phyloP scores from a whole-genome alignment of 2,113 vertebrate species.

The Papio anubis region DNA sequence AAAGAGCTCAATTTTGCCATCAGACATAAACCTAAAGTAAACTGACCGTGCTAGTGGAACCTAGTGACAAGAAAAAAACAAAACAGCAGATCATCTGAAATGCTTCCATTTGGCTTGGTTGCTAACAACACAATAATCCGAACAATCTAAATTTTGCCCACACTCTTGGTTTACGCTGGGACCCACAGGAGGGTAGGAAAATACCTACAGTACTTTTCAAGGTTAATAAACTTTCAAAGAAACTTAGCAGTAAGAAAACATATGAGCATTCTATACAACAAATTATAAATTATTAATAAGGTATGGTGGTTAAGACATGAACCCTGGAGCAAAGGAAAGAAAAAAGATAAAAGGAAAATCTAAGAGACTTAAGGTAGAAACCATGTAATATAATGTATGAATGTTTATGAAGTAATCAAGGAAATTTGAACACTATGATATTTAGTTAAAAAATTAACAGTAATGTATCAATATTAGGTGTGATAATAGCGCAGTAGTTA shows the following conservation, averaged over 20 bases:
- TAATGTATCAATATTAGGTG: background rate
- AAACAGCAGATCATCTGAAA: background rate
- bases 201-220: background rate
- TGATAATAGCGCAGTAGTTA: background rate
- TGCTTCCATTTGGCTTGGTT: background rate
- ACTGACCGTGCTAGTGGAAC: background rate
- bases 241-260: background rate
- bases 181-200: background rate
- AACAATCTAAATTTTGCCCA: background rate
- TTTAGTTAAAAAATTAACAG: background rate
- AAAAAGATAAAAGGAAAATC: background rate
- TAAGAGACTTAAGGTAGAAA: background rate
- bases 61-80: background rate
- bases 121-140: background rate
- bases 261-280: background rate
- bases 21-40: background rate
- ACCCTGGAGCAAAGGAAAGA: background rate
- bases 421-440: background rate
- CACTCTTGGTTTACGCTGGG: background rate
- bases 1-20: background rate
- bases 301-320: background rate
- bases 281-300: background rate
- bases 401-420: background rate
- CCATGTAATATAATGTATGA: background rate
- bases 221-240: conserved; percentile 9